Evolutionary conservation across 2,797 vertebrate genomes (phyloP).

Genomic region (Crocodylus rhombifer): DNA sequence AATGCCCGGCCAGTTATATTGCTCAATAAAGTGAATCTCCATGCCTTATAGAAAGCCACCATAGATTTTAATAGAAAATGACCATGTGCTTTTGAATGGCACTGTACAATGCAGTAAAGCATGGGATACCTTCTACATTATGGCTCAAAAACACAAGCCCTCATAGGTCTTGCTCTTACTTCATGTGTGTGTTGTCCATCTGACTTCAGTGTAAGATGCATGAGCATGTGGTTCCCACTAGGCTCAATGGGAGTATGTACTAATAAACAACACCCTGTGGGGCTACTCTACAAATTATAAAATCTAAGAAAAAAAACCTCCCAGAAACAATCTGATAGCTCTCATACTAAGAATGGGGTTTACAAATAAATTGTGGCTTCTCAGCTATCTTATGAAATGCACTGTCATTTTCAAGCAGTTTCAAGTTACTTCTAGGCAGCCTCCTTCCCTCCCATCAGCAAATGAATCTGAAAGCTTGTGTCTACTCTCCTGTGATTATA

Average conservation of each 20-base stretch:
- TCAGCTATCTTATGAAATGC: not conserved
- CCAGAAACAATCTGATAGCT: not conserved
- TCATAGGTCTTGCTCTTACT: not conserved
- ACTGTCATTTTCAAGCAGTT: conserved; percentile 65
- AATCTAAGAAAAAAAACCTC: not conserved
- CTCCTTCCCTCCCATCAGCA: not conserved
- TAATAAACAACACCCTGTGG: accelerated
- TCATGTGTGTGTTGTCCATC: accelerated
- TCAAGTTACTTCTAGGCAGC: conserved; percentile 28
- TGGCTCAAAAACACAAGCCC: not conserved
- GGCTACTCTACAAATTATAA: not conserved
- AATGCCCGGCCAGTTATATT: conserved; percentile 42
- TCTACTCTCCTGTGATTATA: conserved; percentile 22
- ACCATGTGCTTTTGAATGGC: conserved; percentile 30
- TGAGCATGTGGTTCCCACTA: accelerated
- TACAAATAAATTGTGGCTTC: conserved; percentile 41
- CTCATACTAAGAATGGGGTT: not conserved
- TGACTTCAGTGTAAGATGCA: not conserved
- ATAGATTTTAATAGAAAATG: conserved; percentile 48
- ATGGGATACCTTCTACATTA: not conserved
- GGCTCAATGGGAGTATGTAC: not conserved
- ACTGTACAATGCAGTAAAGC: conserved; percentile 9
- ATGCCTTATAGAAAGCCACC: conserved; percentile 40
- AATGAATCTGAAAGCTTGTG: conserved; percentile 45
- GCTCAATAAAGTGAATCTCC: conserved; percentile 59